Evolutionary conservation across 1,140 invertebrate genomes (phyloP).

Genomic region (Himalopsyche phryganea): DNA sequence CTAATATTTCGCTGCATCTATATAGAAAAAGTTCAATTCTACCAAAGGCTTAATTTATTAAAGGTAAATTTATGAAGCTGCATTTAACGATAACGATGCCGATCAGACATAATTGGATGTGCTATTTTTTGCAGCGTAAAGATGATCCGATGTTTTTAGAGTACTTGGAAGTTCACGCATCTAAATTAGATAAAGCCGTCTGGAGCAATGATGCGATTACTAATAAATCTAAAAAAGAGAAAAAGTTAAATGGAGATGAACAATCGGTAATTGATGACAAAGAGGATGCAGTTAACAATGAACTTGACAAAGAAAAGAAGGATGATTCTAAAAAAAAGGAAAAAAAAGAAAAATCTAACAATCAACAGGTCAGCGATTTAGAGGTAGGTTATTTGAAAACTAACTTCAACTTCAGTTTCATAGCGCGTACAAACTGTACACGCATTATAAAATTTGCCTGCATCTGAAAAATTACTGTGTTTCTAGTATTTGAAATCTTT

Average conservation of each 20-base stretch:
- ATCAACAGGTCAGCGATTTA: constrained; percentile 68
- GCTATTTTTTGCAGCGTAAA: constrained; percentile 70
- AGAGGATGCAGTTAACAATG: constrained; percentile 37
- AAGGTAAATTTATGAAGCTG: too few relatives aligned
- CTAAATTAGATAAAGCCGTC: constrained; percentile 54
- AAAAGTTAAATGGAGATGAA: constrained; percentile 31
- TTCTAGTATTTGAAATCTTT: constrained; percentile 62
- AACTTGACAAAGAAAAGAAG: constrained; percentile 37
- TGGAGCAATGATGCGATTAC: constrained; percentile 67
- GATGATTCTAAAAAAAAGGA: constrained; percentile 33
- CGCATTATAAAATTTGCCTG: too few relatives aligned
- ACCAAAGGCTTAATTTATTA: too few relatives aligned
- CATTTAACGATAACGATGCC: too few relatives aligned
- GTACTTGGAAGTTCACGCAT: constrained; percentile 77
- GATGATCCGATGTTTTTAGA: constrained; percentile 87
- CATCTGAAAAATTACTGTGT: too few relatives aligned
- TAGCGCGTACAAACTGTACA: too few relatives aligned
- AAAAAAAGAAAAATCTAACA: constrained; percentile 54
- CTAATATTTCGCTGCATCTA: too few relatives aligned
- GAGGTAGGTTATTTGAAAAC: too few relatives aligned
- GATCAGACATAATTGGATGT: too few relatives aligned
- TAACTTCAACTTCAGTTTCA: too few relatives aligned
- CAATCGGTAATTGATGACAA: constrained; percentile 28
- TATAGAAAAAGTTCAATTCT: too few relatives aligned
- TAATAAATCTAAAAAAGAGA: constrained; percentile 25